A percentile compares a stretch with the other conserved stretches of the same genome.
These are phyloP conservation scores for Platorchestia sp. DNA, from an alignment of 1,140 invertebrate genomes.

Conservation along the genomic window DNA sequence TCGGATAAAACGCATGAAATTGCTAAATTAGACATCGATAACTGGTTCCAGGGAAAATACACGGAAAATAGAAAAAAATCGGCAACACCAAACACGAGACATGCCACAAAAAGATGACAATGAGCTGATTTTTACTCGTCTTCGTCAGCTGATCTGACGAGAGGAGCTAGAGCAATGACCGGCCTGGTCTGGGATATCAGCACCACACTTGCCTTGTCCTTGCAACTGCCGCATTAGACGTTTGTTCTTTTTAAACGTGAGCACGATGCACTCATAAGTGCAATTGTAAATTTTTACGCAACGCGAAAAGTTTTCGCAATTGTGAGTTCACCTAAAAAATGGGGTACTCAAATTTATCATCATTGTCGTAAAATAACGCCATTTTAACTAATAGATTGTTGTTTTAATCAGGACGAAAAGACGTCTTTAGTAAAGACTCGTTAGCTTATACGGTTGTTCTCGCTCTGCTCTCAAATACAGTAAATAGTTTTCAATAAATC, in stretches of 20 bases:
- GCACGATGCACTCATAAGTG: too few species aligned
- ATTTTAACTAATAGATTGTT: too few species aligned
- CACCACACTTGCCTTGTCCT: not conserved
- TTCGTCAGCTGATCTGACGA: not conserved
- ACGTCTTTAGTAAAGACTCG: too few species aligned
- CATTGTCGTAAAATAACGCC: too few species aligned
- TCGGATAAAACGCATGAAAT: not conserved
- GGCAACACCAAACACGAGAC: not conserved
- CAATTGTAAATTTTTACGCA: too few species aligned
- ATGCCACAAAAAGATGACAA: not conserved
- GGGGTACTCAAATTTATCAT: too few species aligned
- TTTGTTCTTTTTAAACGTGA: not conserved
- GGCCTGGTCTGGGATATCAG: not conserved
- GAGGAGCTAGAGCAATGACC: not conserved
- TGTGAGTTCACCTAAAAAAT: too few species aligned
- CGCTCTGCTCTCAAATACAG: too few species aligned
- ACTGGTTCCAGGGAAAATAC: not conserved
- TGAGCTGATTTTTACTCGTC: not conserved
- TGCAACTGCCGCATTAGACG: not conserved
- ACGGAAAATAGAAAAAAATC: not conserved
- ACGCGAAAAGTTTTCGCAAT: too few species aligned
- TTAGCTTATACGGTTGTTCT: too few species aligned
- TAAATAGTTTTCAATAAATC: too few species aligned
- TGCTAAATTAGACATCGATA: not conserved
- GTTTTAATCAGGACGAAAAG: too few species aligned